Evolutionary conservation across 2,888 invertebrate species (phyloP), one percentile per base, ranked within the genome.

Genomic region (Amphimallon solstitiale): DNA sequence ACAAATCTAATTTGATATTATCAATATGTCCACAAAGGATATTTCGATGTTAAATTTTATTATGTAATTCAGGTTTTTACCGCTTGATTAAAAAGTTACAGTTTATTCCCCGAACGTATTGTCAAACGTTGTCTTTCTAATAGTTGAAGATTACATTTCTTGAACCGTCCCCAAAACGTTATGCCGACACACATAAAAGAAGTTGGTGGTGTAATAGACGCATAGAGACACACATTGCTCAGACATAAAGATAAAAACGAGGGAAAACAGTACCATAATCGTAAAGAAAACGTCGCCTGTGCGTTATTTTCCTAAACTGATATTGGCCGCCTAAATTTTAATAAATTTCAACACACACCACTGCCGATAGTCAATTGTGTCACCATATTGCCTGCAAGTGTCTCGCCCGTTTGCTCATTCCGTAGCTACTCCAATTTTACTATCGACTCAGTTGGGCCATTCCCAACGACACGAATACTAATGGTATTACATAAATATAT

Each of bases 231-330:
- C 51, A 51, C 34, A 35, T 51, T 51, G 51, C 23, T 14, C 51
- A 35, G 15, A 35, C 51, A 51, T 51, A 51, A 51, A 51, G 51
- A 51, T 51, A 51, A 51, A 51, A 51, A 35, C 23, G 48, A 19
- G 6, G 21, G 12, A 19, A 7, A 5, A 23, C 6, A 35, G 35
- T 34, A 34, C 15, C 40, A 35, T 51, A 51, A 51, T 35, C 51
- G 35, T 51, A 51, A 51, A 51, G 35, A 35, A 51, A 35, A 51
- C 51, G 51, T 51, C 51, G 15, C 4, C 51, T n/a, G 35, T 7
- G 17, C 51, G 51, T 51, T 35, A 51, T 51, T 51, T 51, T 35
- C 34, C 35, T 34, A 35, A 51, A 34, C 35, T 51, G 35, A 51
- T 51, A 51, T 51, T 23, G 17, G 7, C 12, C 17, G 17, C 35